Conservation (phyloP, 1,140 invertebrate species). For the Pseudoatta argentina region DNA sequence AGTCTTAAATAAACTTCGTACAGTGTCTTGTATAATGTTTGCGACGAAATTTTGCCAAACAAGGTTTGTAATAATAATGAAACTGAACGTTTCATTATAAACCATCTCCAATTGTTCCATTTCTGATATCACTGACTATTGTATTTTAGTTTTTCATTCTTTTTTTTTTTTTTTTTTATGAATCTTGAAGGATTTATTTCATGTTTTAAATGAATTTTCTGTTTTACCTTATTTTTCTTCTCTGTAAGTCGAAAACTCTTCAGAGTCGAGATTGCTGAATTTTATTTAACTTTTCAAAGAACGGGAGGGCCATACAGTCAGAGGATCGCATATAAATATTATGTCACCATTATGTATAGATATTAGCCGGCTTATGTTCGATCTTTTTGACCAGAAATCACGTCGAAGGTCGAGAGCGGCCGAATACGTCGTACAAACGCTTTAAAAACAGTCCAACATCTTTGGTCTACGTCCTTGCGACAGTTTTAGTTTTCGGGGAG, state of each 20-base stretch:
- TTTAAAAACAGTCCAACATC: slow-evolving; percentile 50
- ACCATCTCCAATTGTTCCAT: not conserved
- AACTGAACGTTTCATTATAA: not conserved
- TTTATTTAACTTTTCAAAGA: slow-evolving; percentile 60
- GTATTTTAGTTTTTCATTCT: not conserved
- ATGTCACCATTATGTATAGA: slow-evolving; percentile 76
- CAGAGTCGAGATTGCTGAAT: slow-evolving; percentile 6
- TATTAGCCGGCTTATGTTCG: slow-evolving; percentile 60
- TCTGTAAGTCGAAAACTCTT: slow-evolving; percentile 3
- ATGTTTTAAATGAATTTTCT: not conserved
- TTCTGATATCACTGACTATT: not conserved
- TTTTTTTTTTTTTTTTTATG: not conserved
- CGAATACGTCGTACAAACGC: slow-evolving; percentile 31
- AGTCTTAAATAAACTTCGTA: slow-evolving; percentile 43
- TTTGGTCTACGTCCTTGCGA: slow-evolving; percentile 71
- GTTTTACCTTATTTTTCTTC: not conserved
- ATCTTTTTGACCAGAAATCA: slow-evolving; percentile 70
- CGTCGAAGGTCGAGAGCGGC: slow-evolving; percentile 61
- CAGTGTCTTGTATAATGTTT: slow-evolving; percentile 46
- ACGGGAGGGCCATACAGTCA: not conserved
- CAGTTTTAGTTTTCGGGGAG: slow-evolving; percentile 68
- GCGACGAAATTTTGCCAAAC: slow-evolving; percentile 35
- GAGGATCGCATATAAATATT: slow-evolving; percentile 46
- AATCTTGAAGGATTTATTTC: not conserved
- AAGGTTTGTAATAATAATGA: slow-evolving; percentile 40